Percentiles rank a stretch among this genome's conserved stretches.
Conservation (phyloP, 2,113 vertebrate genomes). For the Xenus cinereus region DNA sequence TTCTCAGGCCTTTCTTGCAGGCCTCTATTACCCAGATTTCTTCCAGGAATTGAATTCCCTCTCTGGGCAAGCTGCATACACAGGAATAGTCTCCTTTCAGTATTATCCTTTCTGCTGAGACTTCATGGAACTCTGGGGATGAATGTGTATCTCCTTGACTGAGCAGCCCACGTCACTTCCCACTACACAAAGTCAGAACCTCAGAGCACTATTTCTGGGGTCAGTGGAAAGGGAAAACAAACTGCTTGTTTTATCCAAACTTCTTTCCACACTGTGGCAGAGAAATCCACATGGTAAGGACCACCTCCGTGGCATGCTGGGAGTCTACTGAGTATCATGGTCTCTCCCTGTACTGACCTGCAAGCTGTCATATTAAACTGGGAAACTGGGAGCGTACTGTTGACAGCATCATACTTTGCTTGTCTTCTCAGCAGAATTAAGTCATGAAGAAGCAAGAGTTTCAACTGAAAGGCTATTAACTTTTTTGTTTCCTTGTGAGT, state of each 20-base stretch:
- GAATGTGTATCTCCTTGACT: not conserved
- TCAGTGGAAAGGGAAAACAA: not conserved
- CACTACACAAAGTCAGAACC: not conserved
- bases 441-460: not conserved
- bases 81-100: not conserved
- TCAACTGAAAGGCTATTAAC: not conserved
- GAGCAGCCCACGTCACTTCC: not conserved
- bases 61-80: not conserved
- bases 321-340: not conserved
- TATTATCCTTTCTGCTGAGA: not conserved
- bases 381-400: not conserved
- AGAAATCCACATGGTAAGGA: not conserved
- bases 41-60: not conserved
- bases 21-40: not conserved
- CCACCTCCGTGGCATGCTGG: not conserved
- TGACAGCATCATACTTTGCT: not conserved
- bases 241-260: not conserved
- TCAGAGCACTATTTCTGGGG: not conserved
- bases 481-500: not conserved
- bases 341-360: not conserved
- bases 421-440: not conserved
- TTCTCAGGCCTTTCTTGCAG: not conserved
- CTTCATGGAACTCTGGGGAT: not conserved
- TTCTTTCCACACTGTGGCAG: not conserved
- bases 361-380: not conserved